Base-by-base conservation (phyloP, 1,140 invertebrate species). In the Caenorhabditis remanei region DNA sequence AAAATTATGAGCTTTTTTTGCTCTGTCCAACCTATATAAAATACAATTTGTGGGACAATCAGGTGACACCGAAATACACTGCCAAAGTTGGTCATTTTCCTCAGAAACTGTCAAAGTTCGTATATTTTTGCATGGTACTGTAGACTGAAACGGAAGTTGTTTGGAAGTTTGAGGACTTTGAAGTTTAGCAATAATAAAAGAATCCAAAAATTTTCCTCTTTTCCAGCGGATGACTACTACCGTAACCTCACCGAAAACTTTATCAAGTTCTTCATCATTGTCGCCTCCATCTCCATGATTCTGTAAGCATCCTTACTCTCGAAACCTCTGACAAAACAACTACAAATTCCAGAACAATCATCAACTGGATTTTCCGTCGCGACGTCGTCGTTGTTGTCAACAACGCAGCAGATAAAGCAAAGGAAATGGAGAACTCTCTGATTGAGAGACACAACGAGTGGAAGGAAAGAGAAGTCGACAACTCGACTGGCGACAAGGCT, bases 321-420 rank as follows among this genome's bases (percentile, higher is more conserved):
- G n/a, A 58, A 58, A 19, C 13, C 19, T 58, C 14, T 8, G 21
- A 16, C 16, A 58, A 4, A 3, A 19, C 19, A 58, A 16, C n/a
- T n/a, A 32, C 19, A 1, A 14, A 16, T 67, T 67, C 14, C 65
- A 71, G 65, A 11, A 71, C 41, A 9, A 71, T 71, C 40, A 46
- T 71, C 65, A 71, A 71, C 65, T 71, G 65, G 65, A 43, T 71
- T 8, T 71, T 71, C 65, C 65, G 65, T 71, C 65, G 65, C 19
- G 65, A 71, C 41, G 65, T 71, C 14, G 16, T 43, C 14, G 65
- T 71, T 8, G 65, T 71, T 1, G 65, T 71, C 13, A 71, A 71
- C 65, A 43, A 71, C 13, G 40, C 19, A 8, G 21, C 65, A 11
- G 65, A 71, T 3, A 71, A 71, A 11, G 13, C 65, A 16, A 71